Base-by-base conservation (phyloP, 2,113 vertebrate species). In the Clinocottus analis region DNA sequence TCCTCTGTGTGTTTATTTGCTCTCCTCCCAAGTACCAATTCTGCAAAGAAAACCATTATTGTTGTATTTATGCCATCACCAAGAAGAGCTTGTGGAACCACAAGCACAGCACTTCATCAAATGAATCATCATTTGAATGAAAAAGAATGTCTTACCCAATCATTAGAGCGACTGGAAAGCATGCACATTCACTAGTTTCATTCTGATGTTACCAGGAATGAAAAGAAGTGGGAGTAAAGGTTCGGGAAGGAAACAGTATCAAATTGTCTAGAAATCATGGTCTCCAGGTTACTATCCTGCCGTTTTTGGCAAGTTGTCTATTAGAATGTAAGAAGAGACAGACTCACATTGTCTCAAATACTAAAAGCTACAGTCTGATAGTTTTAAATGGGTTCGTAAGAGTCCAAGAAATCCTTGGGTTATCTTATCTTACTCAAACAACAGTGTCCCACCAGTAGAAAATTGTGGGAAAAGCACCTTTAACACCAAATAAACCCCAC, bases 401-500 rank as follows among this genome's bases (percentile, higher is more conserved):
- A 70, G 41, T 72, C 83, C 56, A 72, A 69, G 75, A 77, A 74
- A 70, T 62, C 37, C 68, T 39, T 14, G 68, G 60, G 71, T 88
- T 72, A 87, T 63, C 60, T 88, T 89, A 89, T 89, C n/a, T n/a
- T n/a, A 72, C 68, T 87, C 23, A 62, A 85, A 85, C 78, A 85
- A 77, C 73, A 72, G 13, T 1, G 9, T 76, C 80, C 79, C 66
- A 64, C 72, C 77, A 68, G 64, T 63, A 72, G 68, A 87, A 82
- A 61, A 60, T 85, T 88, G 81, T 90, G 89, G 90, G 90, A 89
- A 92, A 89, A 61, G 67, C 82, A 88, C 80, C 78, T 85, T 80
- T 67, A 87, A 79, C 79, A 84, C 47, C 39, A 80, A 80, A 71
- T 53, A 86, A 77, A 73, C 55, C 87, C 77, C 82, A 83, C 64